phyloP scores from a whole-genome alignment of 2,113 vertebrate species.

The Tinamus guttatus region DNA sequence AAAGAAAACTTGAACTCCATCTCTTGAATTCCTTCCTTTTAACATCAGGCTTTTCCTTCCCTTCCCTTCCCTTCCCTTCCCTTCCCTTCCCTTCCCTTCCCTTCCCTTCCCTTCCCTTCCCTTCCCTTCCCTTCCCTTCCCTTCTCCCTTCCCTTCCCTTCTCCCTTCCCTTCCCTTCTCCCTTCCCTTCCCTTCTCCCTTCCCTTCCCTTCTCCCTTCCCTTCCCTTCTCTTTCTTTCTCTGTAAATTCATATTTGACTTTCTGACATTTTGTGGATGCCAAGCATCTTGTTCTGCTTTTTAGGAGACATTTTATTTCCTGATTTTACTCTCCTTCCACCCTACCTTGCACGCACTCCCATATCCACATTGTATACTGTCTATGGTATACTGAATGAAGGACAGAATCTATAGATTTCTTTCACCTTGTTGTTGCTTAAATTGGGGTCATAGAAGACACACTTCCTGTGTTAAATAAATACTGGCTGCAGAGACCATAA shows the following conservation, averaged over 20 bases:
- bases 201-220: not conserved
- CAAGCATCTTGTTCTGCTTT: not conserved
- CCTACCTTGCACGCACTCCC: not conserved
- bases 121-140: not conserved
- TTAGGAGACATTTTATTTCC: not conserved
- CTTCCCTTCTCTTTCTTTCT: not conserved
- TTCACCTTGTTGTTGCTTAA: not conserved
- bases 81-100: not conserved
- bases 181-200: not conserved
- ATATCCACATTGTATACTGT: fast-evolving
- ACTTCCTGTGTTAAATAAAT: not conserved
- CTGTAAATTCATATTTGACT: constrained; percentile 3
- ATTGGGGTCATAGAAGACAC: not conserved
- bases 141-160: not conserved
- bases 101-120: not conserved
- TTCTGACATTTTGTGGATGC: not conserved
- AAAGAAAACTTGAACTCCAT: constrained; percentile 8
- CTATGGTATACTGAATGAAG: not conserved
- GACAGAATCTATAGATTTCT: not conserved
- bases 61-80: not conserved
- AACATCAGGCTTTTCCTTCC: not conserved
- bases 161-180: too few species aligned
- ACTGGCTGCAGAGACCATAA: not conserved
- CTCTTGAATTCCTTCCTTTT: not conserved
- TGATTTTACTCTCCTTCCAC: not conserved